Percentiles rank a stretch among this genome's conserved stretches.
Evolutionary conservation across 2,888 invertebrate genomes (phyloP).

Genomic region (Vesta saturnalis): DNA sequence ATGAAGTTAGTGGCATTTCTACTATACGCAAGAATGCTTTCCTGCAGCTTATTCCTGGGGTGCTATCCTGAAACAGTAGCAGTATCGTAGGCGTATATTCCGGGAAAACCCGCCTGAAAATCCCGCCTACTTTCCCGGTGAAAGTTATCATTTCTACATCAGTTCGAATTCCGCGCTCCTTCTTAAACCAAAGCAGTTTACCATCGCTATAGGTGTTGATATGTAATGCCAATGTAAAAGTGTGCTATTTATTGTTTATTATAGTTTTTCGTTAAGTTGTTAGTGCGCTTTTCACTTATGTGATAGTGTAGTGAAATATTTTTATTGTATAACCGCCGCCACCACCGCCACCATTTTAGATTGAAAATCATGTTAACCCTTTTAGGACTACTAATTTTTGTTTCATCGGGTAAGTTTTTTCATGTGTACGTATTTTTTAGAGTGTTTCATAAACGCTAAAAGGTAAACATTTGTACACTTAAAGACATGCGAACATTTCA

Average conservation of each 20-base stretch:
- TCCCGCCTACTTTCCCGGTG: conserved; percentile 47
- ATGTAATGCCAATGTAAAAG: conserved; percentile 40
- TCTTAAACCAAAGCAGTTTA: conserved; percentile 32
- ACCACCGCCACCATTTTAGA: conserved; percentile 36
- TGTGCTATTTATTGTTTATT: conserved; percentile 35
- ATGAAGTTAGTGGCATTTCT: conserved; percentile 23
- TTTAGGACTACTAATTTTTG: conserved; percentile 42
- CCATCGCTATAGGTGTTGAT: conserved; percentile 26
- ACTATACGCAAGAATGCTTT: conserved; percentile 28
- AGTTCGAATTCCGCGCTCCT: conserved; percentile 34
- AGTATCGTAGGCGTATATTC: conserved; percentile 39
- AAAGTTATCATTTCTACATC: conserved; percentile 39
- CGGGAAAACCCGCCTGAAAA: conserved; percentile 42
- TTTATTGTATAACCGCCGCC: conserved; percentile 30
- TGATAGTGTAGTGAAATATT: conserved; percentile 32
- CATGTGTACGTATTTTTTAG: too few species aligned
- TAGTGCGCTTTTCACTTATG: conserved; percentile 31
- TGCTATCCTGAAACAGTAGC: conserved; percentile 38
- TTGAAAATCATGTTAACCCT: conserved; percentile 41
- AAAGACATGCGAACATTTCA: too few species aligned
- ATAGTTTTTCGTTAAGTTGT: conserved; percentile 33
- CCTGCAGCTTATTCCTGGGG: conserved; percentile 35
- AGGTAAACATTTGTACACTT: too few species aligned
- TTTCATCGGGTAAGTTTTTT: conserved; percentile 39
- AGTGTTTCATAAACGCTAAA: too few species aligned